phyloP scores from a whole-genome alignment of 1,140 invertebrate species.

The Riptortus pedestris region DNA sequence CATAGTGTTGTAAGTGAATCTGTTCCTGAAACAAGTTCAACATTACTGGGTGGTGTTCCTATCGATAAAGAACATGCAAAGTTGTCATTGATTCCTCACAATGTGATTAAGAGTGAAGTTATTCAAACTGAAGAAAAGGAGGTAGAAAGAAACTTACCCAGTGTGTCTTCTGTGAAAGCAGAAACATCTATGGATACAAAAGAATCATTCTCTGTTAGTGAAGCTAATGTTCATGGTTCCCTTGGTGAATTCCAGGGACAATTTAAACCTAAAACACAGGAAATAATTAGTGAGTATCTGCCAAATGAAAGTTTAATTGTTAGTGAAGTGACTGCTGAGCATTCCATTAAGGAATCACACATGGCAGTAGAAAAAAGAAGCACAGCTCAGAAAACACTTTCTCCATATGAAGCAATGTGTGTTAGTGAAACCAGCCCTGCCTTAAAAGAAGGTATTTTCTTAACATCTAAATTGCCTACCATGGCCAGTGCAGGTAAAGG shows the following conservation, averaged over 20 bases:
- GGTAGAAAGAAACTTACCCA: constrained; percentile 34
- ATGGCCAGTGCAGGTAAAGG: constrained; percentile 39
- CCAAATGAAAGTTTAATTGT: constrained; percentile 49
- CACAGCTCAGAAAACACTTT: constrained; percentile 44
- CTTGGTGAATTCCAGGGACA: constrained; percentile 42
- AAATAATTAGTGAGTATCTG: constrained; percentile 42
- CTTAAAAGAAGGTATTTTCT: constrained; percentile 43
- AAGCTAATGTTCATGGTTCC: constrained; percentile 43
- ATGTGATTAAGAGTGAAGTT: constrained; percentile 31
- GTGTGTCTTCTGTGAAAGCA: constrained; percentile 39
- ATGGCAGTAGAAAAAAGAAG: constrained; percentile 33
- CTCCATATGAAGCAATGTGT: constrained; percentile 51
- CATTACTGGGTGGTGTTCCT: constrained; percentile 27
- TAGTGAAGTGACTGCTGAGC: constrained; percentile 42
- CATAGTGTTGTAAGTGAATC: constrained; percentile 31
- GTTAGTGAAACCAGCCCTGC: constrained; percentile 48
- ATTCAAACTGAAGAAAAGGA: constrained; percentile 43
- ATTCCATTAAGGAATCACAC: constrained; percentile 36
- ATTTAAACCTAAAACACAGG: constrained; percentile 41
- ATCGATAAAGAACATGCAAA: constrained; percentile 22
- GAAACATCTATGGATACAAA: constrained; percentile 42
- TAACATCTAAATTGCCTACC: constrained; percentile 34
- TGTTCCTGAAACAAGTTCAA: constrained; percentile 30
- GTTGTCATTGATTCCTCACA: constrained; percentile 27
- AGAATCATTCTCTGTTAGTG: constrained; percentile 48